These are phyloP conservation scores for Tetragonula clypearis DNA, from an alignment of 1,140 invertebrate species.

Conservation along the genomic window DNA sequence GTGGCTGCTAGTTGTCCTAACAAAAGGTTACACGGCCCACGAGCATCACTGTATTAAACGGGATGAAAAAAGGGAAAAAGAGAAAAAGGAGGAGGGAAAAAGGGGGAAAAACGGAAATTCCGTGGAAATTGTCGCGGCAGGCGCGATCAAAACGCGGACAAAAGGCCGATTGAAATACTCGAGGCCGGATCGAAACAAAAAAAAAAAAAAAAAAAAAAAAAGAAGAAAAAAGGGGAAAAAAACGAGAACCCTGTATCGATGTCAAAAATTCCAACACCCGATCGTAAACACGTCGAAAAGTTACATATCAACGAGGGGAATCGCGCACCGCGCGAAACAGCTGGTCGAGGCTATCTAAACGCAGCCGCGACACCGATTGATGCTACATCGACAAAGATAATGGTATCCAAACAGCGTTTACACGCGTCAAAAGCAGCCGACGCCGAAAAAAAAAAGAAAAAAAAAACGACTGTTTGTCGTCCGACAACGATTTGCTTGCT, in stretches of 20 bases:
- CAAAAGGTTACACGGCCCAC: not conserved
- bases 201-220: not conserved
- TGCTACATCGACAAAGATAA: slow-evolving; percentile 63
- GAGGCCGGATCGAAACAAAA: not conserved
- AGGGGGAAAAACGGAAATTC: too few species aligned
- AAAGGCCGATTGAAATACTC: slow-evolving; percentile 1
- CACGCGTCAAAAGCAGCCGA: slow-evolving; percentile 46
- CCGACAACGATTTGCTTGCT: slow-evolving; percentile 6
- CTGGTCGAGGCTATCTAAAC: slow-evolving; percentile 37
- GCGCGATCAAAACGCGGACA: not conserved
- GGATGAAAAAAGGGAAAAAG: not conserved
- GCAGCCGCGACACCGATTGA: slow-evolving; percentile 55
- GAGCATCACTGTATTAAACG: not conserved
- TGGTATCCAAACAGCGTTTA: slow-evolving; percentile 59
- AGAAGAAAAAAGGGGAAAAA: not conserved
- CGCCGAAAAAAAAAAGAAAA: slow-evolving; percentile 26
- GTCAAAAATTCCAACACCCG: slow-evolving; percentile 7
- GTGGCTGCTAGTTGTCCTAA: not conserved
- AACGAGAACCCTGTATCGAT: not conserved
- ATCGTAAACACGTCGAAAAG: slow-evolving; percentile 40
- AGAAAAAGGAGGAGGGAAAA: too few species aligned
- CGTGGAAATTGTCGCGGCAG: not conserved
- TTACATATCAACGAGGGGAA: slow-evolving; percentile 20
- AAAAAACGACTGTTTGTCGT: slow-evolving; percentile 45
- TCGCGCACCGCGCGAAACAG: slow-evolving; percentile 6